A percentile compares a stretch with the other conserved stretches of the same genome.
Conservation (phyloP, 1,140 invertebrate genomes). For the Popillia japonica region DNA sequence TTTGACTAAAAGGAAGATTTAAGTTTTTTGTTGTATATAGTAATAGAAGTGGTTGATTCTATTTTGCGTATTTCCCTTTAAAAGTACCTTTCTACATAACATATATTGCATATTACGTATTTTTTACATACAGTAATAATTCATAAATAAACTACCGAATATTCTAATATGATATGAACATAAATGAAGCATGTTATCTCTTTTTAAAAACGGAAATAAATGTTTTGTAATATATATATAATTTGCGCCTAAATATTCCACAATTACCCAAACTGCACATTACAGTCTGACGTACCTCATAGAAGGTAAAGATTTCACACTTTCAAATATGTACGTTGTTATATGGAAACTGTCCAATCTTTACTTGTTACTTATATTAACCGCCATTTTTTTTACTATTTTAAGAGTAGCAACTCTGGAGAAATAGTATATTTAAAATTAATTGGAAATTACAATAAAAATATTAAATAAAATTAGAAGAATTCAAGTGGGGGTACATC, state of each 20-base stretch:
- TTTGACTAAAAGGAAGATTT: too few relatives aligned
- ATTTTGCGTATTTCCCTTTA: not conserved
- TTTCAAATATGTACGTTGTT: too few relatives aligned
- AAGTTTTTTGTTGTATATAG: not conserved
- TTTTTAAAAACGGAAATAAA: slow-evolving; percentile 28
- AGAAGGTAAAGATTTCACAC: too few relatives aligned
- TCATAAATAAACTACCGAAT: not conserved
- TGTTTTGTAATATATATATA: slow-evolving; percentile 30
- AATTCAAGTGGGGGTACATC: slow-evolving; percentile 40
- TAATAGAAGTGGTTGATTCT: not conserved
- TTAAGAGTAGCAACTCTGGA: too few relatives aligned
- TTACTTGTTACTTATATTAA: too few relatives aligned
- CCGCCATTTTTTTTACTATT: too few relatives aligned
- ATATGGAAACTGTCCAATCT: too few relatives aligned
- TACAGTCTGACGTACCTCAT: too few relatives aligned
- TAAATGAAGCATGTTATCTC: slow-evolving; percentile 24
- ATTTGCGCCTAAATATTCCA: not conserved
- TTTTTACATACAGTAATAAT: not conserved
- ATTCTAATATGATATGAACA: not conserved
- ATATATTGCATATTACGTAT: not conserved
- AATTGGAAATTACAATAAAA: too few relatives aligned
- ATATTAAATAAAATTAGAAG: not conserved
- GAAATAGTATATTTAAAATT: too few relatives aligned
- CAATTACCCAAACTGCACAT: not conserved
- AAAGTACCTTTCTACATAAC: not conserved